Evolutionary conservation across 1,140 invertebrate genomes (phyloP).

Genomic region (Drosophila insularis): DNA sequence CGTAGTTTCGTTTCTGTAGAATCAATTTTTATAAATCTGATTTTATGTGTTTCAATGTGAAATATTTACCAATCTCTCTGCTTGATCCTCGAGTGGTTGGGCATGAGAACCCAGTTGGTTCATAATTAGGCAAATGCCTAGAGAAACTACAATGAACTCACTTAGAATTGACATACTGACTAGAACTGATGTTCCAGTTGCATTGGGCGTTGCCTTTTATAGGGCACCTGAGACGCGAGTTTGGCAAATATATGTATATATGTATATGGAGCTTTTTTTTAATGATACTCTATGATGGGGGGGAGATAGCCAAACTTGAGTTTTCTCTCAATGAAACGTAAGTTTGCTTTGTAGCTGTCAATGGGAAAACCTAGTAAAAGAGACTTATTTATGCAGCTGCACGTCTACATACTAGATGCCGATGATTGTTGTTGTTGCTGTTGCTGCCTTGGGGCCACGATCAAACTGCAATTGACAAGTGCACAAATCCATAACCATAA

Average conservation of each 20-base stretch:
- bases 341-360: background rate
- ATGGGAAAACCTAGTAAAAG: background rate
- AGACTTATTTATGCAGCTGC: slow-evolving; percentile 76
- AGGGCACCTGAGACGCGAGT: slow-evolving; percentile 8
- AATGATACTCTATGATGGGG: slow-evolving; percentile 31
- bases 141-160: slow-evolving; percentile 17
- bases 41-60: no score
- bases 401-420: slow-evolving; percentile 49
- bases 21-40: background rate
- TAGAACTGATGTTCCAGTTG: slow-evolving; percentile 31
- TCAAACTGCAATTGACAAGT: slow-evolving; percentile 75
- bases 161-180: slow-evolving; percentile 46
- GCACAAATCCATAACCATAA: slow-evolving; percentile 75
- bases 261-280: slow-evolving; percentile 13
- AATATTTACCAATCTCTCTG: slow-evolving; percentile 25
- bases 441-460: slow-evolving; percentile 34
- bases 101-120: slow-evolving; percentile 10
- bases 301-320: slow-evolving; percentile 27
- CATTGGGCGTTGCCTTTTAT: slow-evolving; percentile 42
- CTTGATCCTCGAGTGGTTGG: slow-evolving; percentile 10
- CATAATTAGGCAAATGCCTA: slow-evolving; percentile 33
- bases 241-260: background rate
- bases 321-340: slow-evolving; percentile 29
- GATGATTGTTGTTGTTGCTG: no score
- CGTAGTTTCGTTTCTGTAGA: slow-evolving; percentile 35